Evolutionary conservation across 2,113 vertebrate genomes (phyloP), one percentile per base, ranked within the genome.

Genomic region (Lagopus muta): DNA sequence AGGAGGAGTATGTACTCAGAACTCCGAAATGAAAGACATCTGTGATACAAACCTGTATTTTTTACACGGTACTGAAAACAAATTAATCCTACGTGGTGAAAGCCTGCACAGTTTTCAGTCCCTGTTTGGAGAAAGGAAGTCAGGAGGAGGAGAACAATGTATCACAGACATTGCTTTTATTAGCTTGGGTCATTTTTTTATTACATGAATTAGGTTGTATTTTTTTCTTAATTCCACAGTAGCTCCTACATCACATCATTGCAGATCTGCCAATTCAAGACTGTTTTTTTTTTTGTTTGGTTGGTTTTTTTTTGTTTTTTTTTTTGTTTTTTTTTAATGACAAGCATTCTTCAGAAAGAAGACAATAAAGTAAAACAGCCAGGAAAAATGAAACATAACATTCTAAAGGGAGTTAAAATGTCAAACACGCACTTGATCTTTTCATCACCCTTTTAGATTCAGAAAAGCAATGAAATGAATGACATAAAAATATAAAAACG

Each of bases 401-500:
- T 64, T 62, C 43, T 52, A 62, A 82, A 91, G 25, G 21, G 32
- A 88, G 38, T 52, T 93, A 86, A 86, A 89, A 92, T 89, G 13
- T 82, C 67, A 95, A 88, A 83, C 28, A 88, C 6, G 14, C 3
- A 82, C 24, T 58, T 91, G 52, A 75, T 86, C 43, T 75, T 84
- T 93, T 75, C 45, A 74, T 82, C 65, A 60, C 6, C 4, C 15
- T 79, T 94, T 91, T 81, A 60, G 28, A 86, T 81, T 72, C 52
- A 82, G 36, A 90, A 96, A 72, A 84, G 18, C 34, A 75, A 43
- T 86, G 30, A 88, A 81, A 84, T 81, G 17, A 93, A 28, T 52
- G 70, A 65, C 57, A 84, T 54, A 65, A 76, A 86, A 78, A 34
- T 30, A 36, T 74, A 54, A 57, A 92, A 93, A 61, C 83, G 52